Base-by-base conservation (phyloP, 2,888 invertebrate species). In the Lysandra bellargus region DNA sequence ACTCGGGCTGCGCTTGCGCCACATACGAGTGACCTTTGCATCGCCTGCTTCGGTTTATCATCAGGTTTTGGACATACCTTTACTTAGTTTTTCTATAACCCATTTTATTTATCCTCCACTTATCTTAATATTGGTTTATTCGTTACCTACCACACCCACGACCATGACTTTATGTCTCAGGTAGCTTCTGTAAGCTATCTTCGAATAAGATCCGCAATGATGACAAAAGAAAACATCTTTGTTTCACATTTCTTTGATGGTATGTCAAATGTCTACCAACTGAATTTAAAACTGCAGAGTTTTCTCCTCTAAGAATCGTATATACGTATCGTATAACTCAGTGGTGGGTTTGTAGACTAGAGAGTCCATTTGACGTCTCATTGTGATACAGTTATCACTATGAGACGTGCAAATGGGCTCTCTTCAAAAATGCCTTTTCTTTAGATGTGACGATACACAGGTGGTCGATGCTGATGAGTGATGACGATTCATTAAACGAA, bases 31-130 rank as follows among this genome's bases (percentile, higher is more conserved):
- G 69, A 69, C 69, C 69, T 69, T 69, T 69, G 2, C 69, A 14
- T 69, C 69, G 69, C 69, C 69, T 33, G 69, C 69, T 69, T 69
- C 69, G 69, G 33, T 69, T 69, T 69, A 37, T 69, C 69, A 69
- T 69, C 33, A 69, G 69, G 69, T 69, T 69, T 69, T 69, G 33
- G 69, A 33, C 64, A 69, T 33, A 23, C 69, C 4, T 14, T 14
- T 37, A 1, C 33, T 69, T 33, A 17, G 5, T 33, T 64, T 23
- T 60, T 30, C 23, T 64, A 57, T 57, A 57, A 17, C 17, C 17
- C 4, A 57, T 57, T 17, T 57, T 57, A 57, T 17, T 4, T 17
- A 17, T 14, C 17, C 4, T 0, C 17, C 57, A 57, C 57, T 17
- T 17, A 49, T 4, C 4, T 0, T 12, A 53, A 53, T 53, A 53